Evolutionary conservation across 2,113 vertebrate genomes (phyloP), one percentile per base, ranked within the genome.

Genomic region (Oncorhynchus kisutch): DNA sequence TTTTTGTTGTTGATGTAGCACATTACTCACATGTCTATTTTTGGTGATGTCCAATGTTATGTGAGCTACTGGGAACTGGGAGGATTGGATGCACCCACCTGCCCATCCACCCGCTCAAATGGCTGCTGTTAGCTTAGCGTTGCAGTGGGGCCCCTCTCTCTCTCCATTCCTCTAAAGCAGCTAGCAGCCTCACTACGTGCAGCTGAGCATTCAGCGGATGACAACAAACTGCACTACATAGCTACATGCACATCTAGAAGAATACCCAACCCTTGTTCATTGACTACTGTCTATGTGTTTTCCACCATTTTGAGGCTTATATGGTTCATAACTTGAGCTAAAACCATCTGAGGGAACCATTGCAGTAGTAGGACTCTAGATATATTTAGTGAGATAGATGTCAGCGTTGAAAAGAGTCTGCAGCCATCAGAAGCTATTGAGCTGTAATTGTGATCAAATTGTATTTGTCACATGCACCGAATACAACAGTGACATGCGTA

Each of bases 11-110:
- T 18, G 54, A 57, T 57, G 54, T 57, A 27, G 45, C 34, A 70
- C 81, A 83, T 83, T 78, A 85, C 78, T 68, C 27, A 6, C 18
- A 45, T 57, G 54, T 75, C 88, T 87, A 88, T 90, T 85, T 85
- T 87, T 81, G 87, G 83, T 67, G 66, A 65, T 8, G 74, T 76
- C 77, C 71, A 70, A 62, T 67, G 80, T 75, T 84, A 64, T 75
- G 78, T 75, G 75, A 75, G 76, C 73, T 48, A 27, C 74, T 80
- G 85, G 86, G 85, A 14, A 45, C 39, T 45, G 39, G 39, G 51
- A 18, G 51, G 51, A 18, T 54, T 54, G 51, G 51, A 3, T 54
- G 16, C 51, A 54, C 51, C 51, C 9, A 39, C 39, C 39, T 11
- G 85, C 84, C 84, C 75, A 81, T 16, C 69, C 39, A 45, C 39